Evolutionary conservation across 2,888 invertebrate species (phyloP).

Genomic region (Cryptops parisi): DNA sequence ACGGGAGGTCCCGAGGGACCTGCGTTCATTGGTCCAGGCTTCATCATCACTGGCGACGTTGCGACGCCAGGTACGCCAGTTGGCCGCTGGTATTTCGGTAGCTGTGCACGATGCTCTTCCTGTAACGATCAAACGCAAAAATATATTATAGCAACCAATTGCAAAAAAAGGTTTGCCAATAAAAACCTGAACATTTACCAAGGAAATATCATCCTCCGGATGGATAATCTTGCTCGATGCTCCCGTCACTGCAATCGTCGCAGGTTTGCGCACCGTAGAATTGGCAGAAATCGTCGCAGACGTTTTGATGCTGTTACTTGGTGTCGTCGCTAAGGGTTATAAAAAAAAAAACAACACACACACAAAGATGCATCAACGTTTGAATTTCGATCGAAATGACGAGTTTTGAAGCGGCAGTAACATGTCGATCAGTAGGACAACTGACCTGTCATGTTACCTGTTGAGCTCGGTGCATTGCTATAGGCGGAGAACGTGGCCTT

Average conservation of each 20-base stretch:
- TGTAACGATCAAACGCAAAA: too few relatives aligned
- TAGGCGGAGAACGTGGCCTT: conserved; percentile 71
- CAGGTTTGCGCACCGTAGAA: conserved; percentile 31
- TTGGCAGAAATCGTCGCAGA: conserved; percentile 15
- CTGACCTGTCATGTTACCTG: conserved; percentile 34
- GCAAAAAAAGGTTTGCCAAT: too few relatives aligned
- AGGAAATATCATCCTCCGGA: conserved; percentile 80
- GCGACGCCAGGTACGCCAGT: conserved; percentile 5
- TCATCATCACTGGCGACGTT: conserved; percentile 26
- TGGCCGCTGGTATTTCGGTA: conserved; percentile 45
- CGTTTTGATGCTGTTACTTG: conserved; percentile 5
- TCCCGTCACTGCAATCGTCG: conserved; percentile 53
- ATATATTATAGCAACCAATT: too few relatives aligned
- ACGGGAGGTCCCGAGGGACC: conserved; percentile 21
- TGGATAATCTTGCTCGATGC: conserved; percentile 81
- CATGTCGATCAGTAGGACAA: background rate
- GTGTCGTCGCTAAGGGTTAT: conserved; percentile 3
- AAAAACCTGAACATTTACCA: too few relatives aligned
- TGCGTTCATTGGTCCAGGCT: conserved; percentile 32
- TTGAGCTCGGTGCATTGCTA: conserved; percentile 25
- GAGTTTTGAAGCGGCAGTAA: background rate
- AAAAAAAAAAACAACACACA: background rate
- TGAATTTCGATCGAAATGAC: background rate
- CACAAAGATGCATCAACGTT: background rate
- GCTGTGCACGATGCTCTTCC: conserved; percentile 63